Base-by-base conservation (phyloP, 2,113 vertebrate genomes). In the Zootoca vivipara region DNA sequence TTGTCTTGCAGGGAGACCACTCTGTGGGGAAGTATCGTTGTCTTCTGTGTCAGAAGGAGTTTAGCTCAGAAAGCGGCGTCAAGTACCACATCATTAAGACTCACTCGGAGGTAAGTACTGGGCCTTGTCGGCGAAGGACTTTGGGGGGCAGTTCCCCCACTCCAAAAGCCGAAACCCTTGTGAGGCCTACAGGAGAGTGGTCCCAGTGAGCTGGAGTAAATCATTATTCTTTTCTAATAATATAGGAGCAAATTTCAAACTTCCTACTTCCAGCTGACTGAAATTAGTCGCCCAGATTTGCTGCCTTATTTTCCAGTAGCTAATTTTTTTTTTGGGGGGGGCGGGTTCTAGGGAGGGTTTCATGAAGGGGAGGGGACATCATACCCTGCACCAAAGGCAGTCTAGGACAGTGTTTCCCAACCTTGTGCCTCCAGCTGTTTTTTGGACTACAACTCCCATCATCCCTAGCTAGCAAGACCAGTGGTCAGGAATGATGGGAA, bases 71-170 rank as follows among this genome's bases (percentile, higher is more conserved):
- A 93, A 99, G 99, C 0, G 99, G 99, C 0, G 99, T 99, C 85
- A 99, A 99, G 93, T 99, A 99, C 95, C 99, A 99, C 96, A 99
- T 99, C 94, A 98, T 98, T 95, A 99, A 99, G 96, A 98, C 98
- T 89, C 99, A 99, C 77, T 97, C 98, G 0, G 98, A 99, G 99
- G 99, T 99, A 95, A 95, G 97, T 42, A 1, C 26, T 7, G 20
- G 30, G 82, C 58, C 30, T 13, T 83, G 30, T 40, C 22, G 10
- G 78, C 6, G 3, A 10, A 6, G 9, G 30, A 1, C 7, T 33
- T 79, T 84, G 1, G 2, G 52, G 0, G 28, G 86, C n/a, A 58
- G 30, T 82, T 9, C n/a, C 6, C 46, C 67, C 35, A 26, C 58
- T 26, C 46, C 88, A 73, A 15, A 18, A 0, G 0, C 0, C 0